Percentiles rank a stretch among this genome's conserved stretches.
Evolutionary conservation across 30 jellyfish, hydroid and myxozoan genomes (phyloP).

Genomic region (Hydra vulgaris): DNA sequence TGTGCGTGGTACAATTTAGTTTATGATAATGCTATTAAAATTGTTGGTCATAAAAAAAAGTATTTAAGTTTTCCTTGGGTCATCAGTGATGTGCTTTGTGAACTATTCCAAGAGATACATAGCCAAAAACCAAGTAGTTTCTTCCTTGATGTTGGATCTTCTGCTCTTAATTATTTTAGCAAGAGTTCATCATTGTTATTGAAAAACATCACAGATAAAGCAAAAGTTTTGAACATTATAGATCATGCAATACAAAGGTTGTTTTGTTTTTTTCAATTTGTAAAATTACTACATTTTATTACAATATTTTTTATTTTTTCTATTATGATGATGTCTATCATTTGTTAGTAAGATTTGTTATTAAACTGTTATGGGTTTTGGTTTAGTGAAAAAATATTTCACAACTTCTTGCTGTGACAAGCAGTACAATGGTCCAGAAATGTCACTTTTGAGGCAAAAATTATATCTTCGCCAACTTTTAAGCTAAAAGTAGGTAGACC

Average conservation of each 20-base stretch:
- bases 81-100: conserved; percentile 44
- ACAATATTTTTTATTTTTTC: no score
- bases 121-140: conserved; percentile 22
- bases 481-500: no score
- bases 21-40: conserved; percentile 30
- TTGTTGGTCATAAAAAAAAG: background rate
- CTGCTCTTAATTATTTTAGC: conserved; percentile 28
- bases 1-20: conserved; percentile 65
- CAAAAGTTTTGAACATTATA: conserved; percentile 22
- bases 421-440: no score
- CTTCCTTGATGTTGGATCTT: conserved; percentile 26
- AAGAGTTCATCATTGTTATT: conserved; percentile 16
- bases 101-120: conserved; percentile 6
- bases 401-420: no score
- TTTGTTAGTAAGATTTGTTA: no score
- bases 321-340: no score
- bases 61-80: conserved; percentile 60
- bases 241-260: conserved; percentile 25
- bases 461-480: no score
- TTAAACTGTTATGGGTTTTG: no score
- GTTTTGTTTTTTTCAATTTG: no score
- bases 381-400: no score
- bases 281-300: no score
- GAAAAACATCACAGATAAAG: conserved; percentile 26
- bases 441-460: no score